Evolutionary conservation across 1,140 invertebrate genomes (phyloP).

Genomic region (Acromyrmex heyeri): DNA sequence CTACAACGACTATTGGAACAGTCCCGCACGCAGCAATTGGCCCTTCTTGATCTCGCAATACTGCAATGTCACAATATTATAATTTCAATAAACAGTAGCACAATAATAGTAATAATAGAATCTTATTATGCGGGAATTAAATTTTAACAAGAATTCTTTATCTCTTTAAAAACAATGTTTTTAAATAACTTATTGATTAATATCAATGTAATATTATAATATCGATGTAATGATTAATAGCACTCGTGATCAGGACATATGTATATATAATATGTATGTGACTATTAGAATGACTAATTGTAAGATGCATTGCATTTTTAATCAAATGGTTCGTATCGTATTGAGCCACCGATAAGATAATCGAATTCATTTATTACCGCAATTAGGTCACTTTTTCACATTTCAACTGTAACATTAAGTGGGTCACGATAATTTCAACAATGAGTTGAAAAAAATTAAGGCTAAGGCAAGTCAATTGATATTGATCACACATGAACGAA

Average conservation of each 20-base stretch:
- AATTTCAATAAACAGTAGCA: not conserved
- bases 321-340: not conserved
- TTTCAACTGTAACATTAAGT: not conserved
- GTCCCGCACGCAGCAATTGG: conserved; percentile 74
- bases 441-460: not conserved
- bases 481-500: conserved; percentile 12
- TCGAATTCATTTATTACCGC: not conserved
- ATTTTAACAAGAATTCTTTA: not conserved
- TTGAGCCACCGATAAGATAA: conserved; percentile 46
- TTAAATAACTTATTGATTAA: not conserved
- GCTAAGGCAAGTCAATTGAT: not conserved
- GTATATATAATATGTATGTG: not conserved
- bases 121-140: not conserved
- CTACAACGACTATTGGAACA: conserved; percentile 80
- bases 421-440: conserved; percentile 16
- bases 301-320: conserved; percentile 1
- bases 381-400: conserved; percentile 18
- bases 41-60: conserved; percentile 82
- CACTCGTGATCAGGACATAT: not conserved
- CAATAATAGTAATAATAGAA: not conserved
- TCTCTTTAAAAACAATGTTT: not conserved
- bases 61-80: conserved; percentile 64
- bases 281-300: not conserved
- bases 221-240: not conserved
- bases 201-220: not conserved